Conservation (phyloP, 1,140 invertebrate species). For the Batillaria attramentaria region DNA sequence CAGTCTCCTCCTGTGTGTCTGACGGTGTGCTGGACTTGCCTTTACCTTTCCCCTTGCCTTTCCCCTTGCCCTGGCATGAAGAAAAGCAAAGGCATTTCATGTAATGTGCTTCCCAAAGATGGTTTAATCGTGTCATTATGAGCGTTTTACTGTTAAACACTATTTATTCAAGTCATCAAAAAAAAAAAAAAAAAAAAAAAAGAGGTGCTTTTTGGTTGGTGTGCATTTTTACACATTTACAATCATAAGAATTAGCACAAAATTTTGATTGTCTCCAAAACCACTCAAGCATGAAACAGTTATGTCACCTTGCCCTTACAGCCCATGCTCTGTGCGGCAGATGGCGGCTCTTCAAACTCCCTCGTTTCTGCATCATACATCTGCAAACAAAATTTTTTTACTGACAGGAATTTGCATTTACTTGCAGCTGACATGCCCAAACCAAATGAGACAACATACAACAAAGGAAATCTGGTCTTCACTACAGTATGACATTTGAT, state of each 20-base stretch:
- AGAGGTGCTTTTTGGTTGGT: neutral
- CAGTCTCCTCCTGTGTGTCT: conserved; percentile 36
- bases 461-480: neutral
- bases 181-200: no score
- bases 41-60: conserved; percentile 82
- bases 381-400: conserved; percentile 49
- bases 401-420: no score
- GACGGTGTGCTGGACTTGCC: conserved; percentile 70
- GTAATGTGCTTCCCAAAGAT: no score
- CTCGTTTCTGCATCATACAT: conserved; percentile 78
- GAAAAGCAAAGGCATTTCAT: conserved; percentile 31
- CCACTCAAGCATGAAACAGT: neutral
- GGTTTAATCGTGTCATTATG: no score
- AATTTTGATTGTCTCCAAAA: neutral
- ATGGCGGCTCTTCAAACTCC: conserved; percentile 78
- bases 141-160: neutral
- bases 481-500: neutral
- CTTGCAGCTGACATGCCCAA: neutral
- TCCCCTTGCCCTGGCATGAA: conserved; percentile 66
- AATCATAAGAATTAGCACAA: neutral
- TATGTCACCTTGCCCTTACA: conserved; percentile 75
- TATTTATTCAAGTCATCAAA: neutral
- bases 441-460: neutral
- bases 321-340: conserved; percentile 76
- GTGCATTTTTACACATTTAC: neutral